These are phyloP conservation scores for Silvanus unidentatus DNA, from an alignment of 2,888 invertebrate species.

Conservation along the genomic window DNA sequence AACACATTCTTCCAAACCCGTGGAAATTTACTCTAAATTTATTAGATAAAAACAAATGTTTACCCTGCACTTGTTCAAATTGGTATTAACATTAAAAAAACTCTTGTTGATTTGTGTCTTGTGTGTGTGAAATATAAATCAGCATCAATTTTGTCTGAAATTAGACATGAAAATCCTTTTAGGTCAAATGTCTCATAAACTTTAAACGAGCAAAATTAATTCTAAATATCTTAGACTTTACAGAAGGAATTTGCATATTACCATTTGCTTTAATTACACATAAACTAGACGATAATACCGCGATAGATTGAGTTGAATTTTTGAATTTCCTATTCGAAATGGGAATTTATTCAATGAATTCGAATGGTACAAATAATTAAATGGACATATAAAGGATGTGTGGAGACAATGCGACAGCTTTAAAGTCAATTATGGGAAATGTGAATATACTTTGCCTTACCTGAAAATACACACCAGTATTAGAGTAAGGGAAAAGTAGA, in stretches of 20 bases:
- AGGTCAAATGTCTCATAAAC: conserved; percentile 17
- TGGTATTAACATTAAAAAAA: too few species aligned
- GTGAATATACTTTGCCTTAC: too few species aligned
- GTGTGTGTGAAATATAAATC: neutral
- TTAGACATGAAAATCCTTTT: conserved; percentile 9
- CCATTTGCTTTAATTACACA: conserved; percentile 8
- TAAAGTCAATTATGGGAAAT: too few species aligned
- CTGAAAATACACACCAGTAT: too few species aligned
- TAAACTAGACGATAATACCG: conserved; percentile 8
- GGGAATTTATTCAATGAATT: neutral
- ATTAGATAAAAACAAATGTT: neutral
- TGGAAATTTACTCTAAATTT: conserved; percentile 11
- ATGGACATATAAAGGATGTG: neutral
- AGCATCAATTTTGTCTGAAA: conserved; percentile 1
- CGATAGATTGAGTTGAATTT: neutral
- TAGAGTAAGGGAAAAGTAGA: too few species aligned
- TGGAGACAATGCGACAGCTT: neutral
- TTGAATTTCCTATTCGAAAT: neutral
- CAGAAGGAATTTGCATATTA: neutral
- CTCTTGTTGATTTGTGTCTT: too few species aligned
- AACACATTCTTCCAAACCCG: conserved; percentile 13
- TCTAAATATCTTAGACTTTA: conserved; percentile 7
- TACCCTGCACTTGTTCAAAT: too few species aligned
- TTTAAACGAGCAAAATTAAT: conserved; percentile 12
- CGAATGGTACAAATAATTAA: too few species aligned